These are phyloP conservation scores for Actenoides lindsayi DNA, from an alignment of 2,113 vertebrate species.

Conservation along the genomic window DNA sequence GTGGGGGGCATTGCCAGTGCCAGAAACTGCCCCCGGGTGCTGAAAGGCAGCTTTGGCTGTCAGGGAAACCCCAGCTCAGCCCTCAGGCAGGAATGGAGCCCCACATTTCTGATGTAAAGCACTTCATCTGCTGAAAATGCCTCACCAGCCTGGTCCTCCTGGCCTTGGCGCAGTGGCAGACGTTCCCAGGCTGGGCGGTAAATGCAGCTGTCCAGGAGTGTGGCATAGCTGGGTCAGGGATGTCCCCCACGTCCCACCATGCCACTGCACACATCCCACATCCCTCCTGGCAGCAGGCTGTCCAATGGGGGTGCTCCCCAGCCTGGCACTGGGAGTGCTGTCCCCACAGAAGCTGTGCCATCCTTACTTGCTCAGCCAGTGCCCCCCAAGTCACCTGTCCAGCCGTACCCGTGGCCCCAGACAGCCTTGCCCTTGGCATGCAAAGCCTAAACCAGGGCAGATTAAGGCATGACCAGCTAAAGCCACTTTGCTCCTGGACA, in stretches of 20 bases:
- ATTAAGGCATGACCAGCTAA: constrained; percentile 13
- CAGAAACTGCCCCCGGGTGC: neutral
- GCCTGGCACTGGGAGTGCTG: fast-evolving
- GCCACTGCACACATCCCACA: fast-evolving
- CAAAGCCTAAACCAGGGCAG: neutral
- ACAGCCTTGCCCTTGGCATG: neutral
- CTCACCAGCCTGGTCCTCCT: neutral
- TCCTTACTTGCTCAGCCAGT: neutral
- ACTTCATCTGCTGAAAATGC: neutral
- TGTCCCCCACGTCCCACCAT: neutral
- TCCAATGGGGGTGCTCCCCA: neutral
- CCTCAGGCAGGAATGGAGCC: neutral
- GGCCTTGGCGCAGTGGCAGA: neutral
- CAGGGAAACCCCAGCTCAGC: neutral
- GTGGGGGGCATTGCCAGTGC: neutral
- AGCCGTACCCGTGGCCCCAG: fast-evolving
- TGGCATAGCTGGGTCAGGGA: neutral
- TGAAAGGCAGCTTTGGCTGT: neutral
- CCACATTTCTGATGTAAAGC: neutral
- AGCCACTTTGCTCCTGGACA: constrained; percentile 33
- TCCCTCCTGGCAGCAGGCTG: neutral
- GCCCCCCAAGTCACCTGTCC: neutral
- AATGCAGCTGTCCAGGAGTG: neutral
- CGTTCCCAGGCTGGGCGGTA: neutral
- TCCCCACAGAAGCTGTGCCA: neutral